These are phyloP conservation scores for Drosophila prostipennis DNA, from an alignment of 2,888 invertebrate genomes.

Conservation along the genomic window DNA sequence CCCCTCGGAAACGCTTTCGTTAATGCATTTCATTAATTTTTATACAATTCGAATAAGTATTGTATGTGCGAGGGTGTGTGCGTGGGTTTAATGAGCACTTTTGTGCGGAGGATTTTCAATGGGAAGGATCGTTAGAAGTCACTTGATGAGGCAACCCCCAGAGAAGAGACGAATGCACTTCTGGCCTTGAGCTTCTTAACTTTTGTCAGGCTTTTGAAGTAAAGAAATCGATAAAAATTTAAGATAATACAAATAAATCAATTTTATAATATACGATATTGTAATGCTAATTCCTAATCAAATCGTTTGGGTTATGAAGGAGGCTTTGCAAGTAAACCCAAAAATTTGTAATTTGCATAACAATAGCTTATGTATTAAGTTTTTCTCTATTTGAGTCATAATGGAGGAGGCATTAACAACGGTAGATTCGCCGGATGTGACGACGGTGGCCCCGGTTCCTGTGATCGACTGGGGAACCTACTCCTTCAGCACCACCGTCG, in stretches of 20 bases:
- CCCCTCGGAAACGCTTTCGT: constrained; percentile 46
- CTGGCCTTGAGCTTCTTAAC: constrained; percentile 51
- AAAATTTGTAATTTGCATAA: background rate
- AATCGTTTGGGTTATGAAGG: no score
- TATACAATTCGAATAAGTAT: constrained; percentile 52
- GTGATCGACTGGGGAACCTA: background rate
- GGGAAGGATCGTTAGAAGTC: constrained; percentile 66
- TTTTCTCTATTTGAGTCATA: background rate
- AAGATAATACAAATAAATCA: background rate
- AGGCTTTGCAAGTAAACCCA: background rate
- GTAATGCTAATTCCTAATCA: no score
- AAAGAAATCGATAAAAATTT: background rate
- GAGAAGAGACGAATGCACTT: constrained; percentile 42
- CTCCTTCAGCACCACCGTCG: background rate
- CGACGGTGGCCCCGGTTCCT: background rate
- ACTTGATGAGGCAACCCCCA: constrained; percentile 46
- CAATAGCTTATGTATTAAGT: no score
- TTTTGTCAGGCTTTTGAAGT: background rate
- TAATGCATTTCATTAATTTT: constrained; percentile 77
- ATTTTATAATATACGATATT: no score
- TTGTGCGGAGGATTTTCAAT: constrained; percentile 27
- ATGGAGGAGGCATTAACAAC: background rate
- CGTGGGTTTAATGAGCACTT: constrained; percentile 55
- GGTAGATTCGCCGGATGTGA: background rate
- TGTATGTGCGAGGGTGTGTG: constrained; percentile 17